Conservation (phyloP, 2,888 invertebrate genomes). For the Mesorhabditis belari region DNA sequence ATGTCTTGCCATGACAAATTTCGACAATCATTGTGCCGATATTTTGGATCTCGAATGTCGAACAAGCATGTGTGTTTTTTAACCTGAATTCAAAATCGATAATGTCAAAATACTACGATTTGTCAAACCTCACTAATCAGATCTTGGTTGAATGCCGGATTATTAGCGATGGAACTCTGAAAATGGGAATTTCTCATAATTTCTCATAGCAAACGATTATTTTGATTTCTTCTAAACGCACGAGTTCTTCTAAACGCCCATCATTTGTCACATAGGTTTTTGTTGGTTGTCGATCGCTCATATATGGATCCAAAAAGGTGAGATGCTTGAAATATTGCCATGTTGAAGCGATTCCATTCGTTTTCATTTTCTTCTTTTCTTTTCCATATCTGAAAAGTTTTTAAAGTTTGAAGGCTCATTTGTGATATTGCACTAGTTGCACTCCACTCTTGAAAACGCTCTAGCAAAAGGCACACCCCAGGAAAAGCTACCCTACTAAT, state of each 20-base stretch:
- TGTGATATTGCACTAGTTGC: too few relatives aligned
- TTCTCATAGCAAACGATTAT: not conserved
- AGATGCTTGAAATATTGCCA: conserved; percentile 48
- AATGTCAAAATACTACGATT: not conserved
- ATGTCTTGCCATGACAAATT: conserved; percentile 36
- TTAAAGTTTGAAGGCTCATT: too few relatives aligned
- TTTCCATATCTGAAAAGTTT: conserved; percentile 35
- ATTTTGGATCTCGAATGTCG: conserved; percentile 39
- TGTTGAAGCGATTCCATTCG: conserved; percentile 26
- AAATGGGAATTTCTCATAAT: not conserved
- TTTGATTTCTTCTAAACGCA: not conserved
- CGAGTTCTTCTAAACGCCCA: conserved; percentile 3
- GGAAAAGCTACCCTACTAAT: too few relatives aligned
- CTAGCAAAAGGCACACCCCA: too few relatives aligned
- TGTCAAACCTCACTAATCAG: conserved; percentile 27
- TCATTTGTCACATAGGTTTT: conserved; percentile 23
- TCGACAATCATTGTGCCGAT: conserved; percentile 34
- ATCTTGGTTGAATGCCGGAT: conserved; percentile 27
- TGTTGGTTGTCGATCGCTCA: conserved; percentile 38
- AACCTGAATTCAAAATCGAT: not conserved
- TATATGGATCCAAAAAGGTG: conserved; percentile 46
- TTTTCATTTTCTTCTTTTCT: conserved; percentile 43
- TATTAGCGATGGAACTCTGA: conserved; percentile 25
- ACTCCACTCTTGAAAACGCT: too few relatives aligned
- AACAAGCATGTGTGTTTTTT: conserved; percentile 34